A percentile compares a stretch with the other conserved stretches of the same genome.
Evolutionary conservation across 2,888 invertebrate species (phyloP).

Genomic region (Melikaiella ostensackeni): DNA sequence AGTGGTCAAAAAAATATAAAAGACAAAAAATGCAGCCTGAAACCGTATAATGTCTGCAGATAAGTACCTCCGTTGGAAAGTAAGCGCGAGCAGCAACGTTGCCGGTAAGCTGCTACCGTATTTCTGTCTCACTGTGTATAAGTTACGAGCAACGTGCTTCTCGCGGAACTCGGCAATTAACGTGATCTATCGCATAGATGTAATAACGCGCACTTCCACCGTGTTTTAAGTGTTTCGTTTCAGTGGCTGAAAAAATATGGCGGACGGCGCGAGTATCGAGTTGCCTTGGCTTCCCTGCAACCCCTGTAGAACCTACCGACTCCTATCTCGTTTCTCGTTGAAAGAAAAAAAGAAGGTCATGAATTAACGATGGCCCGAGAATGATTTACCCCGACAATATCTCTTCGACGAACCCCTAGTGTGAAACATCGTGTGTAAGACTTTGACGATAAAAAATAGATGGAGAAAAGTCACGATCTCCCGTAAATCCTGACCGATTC

Average conservation of each 20-base stretch:
- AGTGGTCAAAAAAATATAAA: background rate
- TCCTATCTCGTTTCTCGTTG: constrained; percentile 46
- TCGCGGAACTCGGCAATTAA: constrained; percentile 71
- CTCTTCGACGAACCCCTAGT: constrained; percentile 14
- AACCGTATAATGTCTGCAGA: constrained; percentile 65
- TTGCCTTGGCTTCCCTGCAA: constrained; percentile 47
- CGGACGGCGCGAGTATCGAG: constrained; percentile 53
- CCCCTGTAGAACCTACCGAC: constrained; percentile 44
- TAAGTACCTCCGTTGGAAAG: constrained; percentile 61
- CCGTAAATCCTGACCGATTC: background rate
- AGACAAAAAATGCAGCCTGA: constrained; percentile 41
- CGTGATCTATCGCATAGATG: constrained; percentile 73
- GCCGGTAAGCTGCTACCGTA: constrained; percentile 52
- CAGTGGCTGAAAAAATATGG: constrained; percentile 60
- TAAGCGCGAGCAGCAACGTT: constrained; percentile 42
- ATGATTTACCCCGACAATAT: constrained; percentile 41
- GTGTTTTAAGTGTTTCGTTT: constrained; percentile 65
- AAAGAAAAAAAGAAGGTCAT: constrained; percentile 30
- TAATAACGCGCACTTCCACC: constrained; percentile 70
- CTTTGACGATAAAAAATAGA: constrained; percentile 12
- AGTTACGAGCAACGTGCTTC: constrained; percentile 70
- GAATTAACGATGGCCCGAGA: constrained; percentile 48
- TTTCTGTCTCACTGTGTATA: constrained; percentile 59
- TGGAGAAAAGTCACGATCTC: background rate
- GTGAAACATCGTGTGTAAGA: background rate